A percentile compares a stretch with the other conserved stretches of the same genome.
phyloP scores from a whole-genome alignment of 2,113 vertebrate species.

The Phaetusa simplex region DNA sequence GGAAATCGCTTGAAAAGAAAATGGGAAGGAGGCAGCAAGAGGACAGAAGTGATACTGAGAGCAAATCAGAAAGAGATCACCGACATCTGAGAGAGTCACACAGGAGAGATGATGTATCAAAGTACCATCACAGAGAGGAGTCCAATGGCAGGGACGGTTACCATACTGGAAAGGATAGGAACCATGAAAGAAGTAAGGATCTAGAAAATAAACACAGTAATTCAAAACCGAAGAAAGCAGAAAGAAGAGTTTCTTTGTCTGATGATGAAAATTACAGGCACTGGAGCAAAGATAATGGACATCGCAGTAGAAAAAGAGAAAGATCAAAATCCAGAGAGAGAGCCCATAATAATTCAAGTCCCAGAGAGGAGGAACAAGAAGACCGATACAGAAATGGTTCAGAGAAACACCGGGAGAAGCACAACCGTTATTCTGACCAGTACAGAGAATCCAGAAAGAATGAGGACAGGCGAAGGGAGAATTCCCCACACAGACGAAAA shows the following conservation, averaged over 20 bases:
- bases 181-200: slow-evolving; percentile 56
- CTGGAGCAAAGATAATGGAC: slow-evolving; percentile 67
- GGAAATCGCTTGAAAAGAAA: slow-evolving; percentile 65
- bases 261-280: slow-evolving; percentile 71
- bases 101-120: slow-evolving; percentile 56
- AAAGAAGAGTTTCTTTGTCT: slow-evolving; percentile 71
- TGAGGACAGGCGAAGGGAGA: slow-evolving; percentile 65
- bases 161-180: slow-evolving; percentile 51
- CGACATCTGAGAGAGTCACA: slow-evolving; percentile 38
- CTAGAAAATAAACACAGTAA: slow-evolving; percentile 59
- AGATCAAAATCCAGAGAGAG: slow-evolving; percentile 77
- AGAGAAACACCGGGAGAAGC: slow-evolving; percentile 62
- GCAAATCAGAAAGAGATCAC: slow-evolving; percentile 64
- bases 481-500: slow-evolving; percentile 73
- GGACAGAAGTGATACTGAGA: slow-evolving; percentile 66
- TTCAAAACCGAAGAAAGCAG: slow-evolving; percentile 63
- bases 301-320: slow-evolving; percentile 58
- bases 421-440: slow-evolving; percentile 66
- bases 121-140: slow-evolving; percentile 46
- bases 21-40: slow-evolving; percentile 54
- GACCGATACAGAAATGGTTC: slow-evolving; percentile 71
- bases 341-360: slow-evolving; percentile 50
- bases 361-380: slow-evolving; percentile 38
- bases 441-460: slow-evolving; percentile 70
- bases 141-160: slow-evolving; percentile 58